Evolutionary conservation across 2,797 vertebrate species (phyloP), one percentile per base, ranked within the genome.

Genomic region (Orientallactaga sibirica): DNA sequence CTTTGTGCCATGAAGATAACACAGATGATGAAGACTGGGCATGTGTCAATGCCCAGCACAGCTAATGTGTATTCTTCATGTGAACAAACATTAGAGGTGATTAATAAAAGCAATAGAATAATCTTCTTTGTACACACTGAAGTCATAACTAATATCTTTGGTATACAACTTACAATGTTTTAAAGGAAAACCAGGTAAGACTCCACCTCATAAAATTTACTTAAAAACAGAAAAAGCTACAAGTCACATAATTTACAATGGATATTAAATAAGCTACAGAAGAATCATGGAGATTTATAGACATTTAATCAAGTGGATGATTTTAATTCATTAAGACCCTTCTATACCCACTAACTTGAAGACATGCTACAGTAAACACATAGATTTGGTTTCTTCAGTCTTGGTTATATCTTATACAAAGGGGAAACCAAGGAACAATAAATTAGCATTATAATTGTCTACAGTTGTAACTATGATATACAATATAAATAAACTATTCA

Each of bases 381-480:
- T 98, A 99, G 99, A 99, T 99, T 99, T 99, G 98, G 98, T 97
- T 98, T 98, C 97, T 99, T 99, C 98, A 98, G 98, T 98, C 99
- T 97, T 99, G 98, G 98, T 98, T 99, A 98, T 98, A 98, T 99
- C 98, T 99, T 98, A 98, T 98, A 99, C 98, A 99, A 98, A 98
- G 98, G 98, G 98, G 98, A 99, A 99, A 98, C 98, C 97, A 98
- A 98, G 98, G 98, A 98, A 98, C 98, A 99, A 99, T 99, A 99
- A 99, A 99, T 99, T 99, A 98, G 98, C 98, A 99, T 99, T 97
- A 97, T 99, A 98, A 99, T 99, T 99, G 98, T 99, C 99, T 98
- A 98, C 99, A 99, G 98, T 98, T 98, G 98, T 99, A 99, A 99
- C 98, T 99, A 99, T 99, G 99, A 99, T 99, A 99, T 98, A 99